These are phyloP conservation scores for Drosophila glabriapex DNA, from an alignment of 2,888 invertebrate genomes.

Conservation along the genomic window DNA sequence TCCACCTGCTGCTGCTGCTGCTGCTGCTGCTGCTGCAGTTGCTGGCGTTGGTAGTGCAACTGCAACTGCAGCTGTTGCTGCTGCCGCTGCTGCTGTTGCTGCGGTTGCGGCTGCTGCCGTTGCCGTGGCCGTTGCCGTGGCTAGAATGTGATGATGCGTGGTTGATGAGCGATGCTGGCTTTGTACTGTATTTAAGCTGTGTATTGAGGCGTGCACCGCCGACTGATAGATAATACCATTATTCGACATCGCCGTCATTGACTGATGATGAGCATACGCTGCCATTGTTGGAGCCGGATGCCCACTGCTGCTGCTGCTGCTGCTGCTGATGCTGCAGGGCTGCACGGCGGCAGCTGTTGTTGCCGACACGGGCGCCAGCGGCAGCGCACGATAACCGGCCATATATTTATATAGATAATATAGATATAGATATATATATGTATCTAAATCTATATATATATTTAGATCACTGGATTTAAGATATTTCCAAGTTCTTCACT, in stretches of 20 bases:
- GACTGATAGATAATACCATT: constrained; percentile 85
- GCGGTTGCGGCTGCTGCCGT: constrained; percentile 75
- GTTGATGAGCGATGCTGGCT: constrained; percentile 81
- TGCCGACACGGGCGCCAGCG: constrained; percentile 81
- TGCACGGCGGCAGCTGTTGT: constrained; percentile 73
- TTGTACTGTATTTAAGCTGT: constrained; percentile 84
- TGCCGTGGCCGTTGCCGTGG: constrained; percentile 82
- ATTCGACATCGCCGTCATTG: constrained; percentile 84
- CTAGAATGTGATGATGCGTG: constrained; percentile 83
- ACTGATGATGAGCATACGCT: constrained; percentile 79
- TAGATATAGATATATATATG: no score
- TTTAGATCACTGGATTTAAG: constrained; percentile 19
- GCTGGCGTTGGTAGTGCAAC: constrained; percentile 53
- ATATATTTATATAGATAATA: constrained; percentile 39
- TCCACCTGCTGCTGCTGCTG: constrained; percentile 65
- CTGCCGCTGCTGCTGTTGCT: constrained; percentile 69
- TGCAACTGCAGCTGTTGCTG: constrained; percentile 67
- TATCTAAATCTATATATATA: not conserved
- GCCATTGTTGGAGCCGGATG: constrained; percentile 81
- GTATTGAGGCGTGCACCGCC: constrained; percentile 85
- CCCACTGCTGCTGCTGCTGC: constrained; percentile 61
- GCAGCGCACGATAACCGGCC: constrained; percentile 82
- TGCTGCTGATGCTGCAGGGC: constrained; percentile 41
- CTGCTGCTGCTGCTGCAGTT: constrained; percentile 62
- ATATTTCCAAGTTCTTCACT: constrained; percentile 7